Conservation (phyloP, 1,140 invertebrate genomes). For the Oppia nitens region DNA sequence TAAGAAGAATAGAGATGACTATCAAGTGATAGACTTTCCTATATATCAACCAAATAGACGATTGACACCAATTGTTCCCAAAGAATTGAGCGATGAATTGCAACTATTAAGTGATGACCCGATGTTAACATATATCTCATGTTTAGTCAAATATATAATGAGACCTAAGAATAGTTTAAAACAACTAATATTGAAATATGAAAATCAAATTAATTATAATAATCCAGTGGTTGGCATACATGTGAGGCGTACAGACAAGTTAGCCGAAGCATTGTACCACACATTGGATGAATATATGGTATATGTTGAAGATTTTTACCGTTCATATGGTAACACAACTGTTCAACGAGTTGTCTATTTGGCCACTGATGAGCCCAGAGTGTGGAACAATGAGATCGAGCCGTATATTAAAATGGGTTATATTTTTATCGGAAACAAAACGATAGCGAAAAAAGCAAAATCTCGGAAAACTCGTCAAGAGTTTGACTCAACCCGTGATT, state of each 20-base stretch:
- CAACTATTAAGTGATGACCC: no score
- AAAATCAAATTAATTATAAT: no score
- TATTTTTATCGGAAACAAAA: constrained; percentile 65
- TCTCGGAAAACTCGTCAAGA: constrained; percentile 72
- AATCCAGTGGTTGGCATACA: constrained; percentile 49
- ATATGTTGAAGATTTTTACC: constrained; percentile 64
- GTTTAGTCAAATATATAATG: no score
- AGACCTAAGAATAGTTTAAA: no score
- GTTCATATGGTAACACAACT: no score
- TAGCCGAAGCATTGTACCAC: constrained; percentile 92
- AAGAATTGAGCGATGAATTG: no score
- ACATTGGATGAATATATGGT: constrained; percentile 87
- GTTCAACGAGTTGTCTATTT: constrained; percentile 32
- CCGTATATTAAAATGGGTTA: constrained; percentile 42
- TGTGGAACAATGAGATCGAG: constrained; percentile 32
- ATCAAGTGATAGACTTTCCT: no score
- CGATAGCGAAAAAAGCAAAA: constrained; percentile 43
- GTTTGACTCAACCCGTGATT: constrained; percentile 65
- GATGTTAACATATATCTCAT: no score
- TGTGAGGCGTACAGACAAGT: constrained; percentile 90
- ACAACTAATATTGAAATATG: no score
- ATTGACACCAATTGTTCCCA: no score
- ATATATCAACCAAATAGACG: no score
- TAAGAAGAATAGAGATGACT: no score
- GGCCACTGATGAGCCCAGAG: constrained; percentile 38